Conservation (phyloP, 2,797 vertebrate species). For the Pelochelys cantorii region DNA sequence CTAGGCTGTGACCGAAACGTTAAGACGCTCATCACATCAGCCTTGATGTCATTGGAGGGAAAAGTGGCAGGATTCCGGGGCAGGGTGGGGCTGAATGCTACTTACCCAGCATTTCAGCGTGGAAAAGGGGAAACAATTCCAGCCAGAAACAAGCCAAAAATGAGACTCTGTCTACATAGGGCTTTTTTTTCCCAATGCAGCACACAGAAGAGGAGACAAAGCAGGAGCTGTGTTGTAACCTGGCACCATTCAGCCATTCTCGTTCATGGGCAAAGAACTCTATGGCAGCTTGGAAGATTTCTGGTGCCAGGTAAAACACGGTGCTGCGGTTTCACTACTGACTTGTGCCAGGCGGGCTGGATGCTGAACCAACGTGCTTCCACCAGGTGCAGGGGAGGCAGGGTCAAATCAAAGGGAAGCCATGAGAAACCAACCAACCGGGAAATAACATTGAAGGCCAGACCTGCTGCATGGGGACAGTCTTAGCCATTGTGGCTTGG, state of each 20-base stretch:
- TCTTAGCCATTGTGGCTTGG: not conserved
- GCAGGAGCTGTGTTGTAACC: not conserved
- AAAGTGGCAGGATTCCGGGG: not conserved
- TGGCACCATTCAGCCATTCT: not conserved
- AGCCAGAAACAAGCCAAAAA: not conserved
- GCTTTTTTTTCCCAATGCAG: not conserved
- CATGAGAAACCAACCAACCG: not conserved
- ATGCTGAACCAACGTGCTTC: not conserved
- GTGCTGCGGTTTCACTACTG: not conserved
- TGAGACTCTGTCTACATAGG: not conserved
- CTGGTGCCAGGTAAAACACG: not conserved
- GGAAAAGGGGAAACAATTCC: not conserved
- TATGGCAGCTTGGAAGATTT: not conserved
- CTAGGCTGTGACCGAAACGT: not conserved
- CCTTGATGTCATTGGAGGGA: not conserved
- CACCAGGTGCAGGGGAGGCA: not conserved
- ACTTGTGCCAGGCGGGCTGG: fast-evolving
- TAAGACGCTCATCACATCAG: fast-evolving
- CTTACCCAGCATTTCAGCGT: conserved; percentile 42
- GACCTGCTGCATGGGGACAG: not conserved
- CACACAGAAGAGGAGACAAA: not conserved
- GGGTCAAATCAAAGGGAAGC: not conserved
- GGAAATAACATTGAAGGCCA: not conserved
- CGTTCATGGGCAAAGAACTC: not conserved
- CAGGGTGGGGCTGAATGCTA: not conserved